Conservation (phyloP, 2,888 invertebrate species). For the Drosophila sordidula region DNA sequence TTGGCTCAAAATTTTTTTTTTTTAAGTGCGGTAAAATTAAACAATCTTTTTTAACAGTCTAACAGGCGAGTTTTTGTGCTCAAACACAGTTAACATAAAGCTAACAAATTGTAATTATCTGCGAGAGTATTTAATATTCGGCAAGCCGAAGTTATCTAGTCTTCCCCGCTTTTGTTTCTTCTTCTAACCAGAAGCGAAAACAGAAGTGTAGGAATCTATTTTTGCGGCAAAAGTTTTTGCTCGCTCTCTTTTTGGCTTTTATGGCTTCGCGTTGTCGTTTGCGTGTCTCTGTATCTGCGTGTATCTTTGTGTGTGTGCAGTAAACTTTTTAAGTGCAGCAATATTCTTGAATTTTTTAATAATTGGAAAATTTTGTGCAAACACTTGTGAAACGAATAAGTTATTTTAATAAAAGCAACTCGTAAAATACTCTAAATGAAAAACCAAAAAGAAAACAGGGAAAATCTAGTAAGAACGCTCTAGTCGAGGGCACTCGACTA, state of each 20-base stretch:
- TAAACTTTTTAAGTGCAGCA: slow-evolving; percentile 58
- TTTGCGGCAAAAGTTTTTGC: slow-evolving; percentile 61
- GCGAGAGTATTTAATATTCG: not conserved
- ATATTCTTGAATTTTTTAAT: slow-evolving; percentile 50
- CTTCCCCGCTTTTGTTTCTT: slow-evolving; percentile 5
- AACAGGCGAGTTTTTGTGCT: too few species aligned
- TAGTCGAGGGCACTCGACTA: too few species aligned
- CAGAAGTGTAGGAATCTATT: slow-evolving; percentile 68
- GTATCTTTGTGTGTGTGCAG: slow-evolving; percentile 16
- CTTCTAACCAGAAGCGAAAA: slow-evolving; percentile 32
- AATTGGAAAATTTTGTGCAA: slow-evolving; percentile 40
- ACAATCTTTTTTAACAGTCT: too few species aligned
- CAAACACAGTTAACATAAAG: not conserved
- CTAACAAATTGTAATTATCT: not conserved
- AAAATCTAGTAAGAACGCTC: too few species aligned
- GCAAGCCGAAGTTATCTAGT: not conserved
- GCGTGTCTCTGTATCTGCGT: slow-evolving; percentile 7
- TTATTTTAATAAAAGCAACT: slow-evolving; percentile 43
- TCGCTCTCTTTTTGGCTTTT: slow-evolving; percentile 49
- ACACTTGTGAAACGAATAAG: slow-evolving; percentile 31
- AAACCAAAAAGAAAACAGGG: not conserved
- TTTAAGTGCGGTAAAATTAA: too few species aligned
- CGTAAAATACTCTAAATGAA: slow-evolving; percentile 11
- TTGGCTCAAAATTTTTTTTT: too few species aligned
- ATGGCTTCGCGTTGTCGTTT: slow-evolving; percentile 34